A percentile compares a stretch with the other conserved stretches of the same genome.
These are phyloP conservation scores for Sternotherus odoratus DNA, from an alignment of 2,797 vertebrate genomes.

Conservation along the genomic window DNA sequence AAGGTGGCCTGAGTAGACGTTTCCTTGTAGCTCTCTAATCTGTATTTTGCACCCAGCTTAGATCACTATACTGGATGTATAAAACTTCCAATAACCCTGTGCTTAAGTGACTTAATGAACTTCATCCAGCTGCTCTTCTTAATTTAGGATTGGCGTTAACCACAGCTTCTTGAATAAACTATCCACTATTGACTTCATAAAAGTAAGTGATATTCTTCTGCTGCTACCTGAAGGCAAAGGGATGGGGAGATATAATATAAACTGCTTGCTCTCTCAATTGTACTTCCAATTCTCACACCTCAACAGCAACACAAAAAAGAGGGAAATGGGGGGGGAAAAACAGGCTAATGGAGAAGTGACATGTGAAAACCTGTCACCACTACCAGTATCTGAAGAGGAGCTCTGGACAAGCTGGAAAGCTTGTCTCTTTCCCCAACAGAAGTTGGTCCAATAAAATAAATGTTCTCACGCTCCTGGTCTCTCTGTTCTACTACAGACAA, in stretches of 20 bases:
- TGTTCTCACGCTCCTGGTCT: not conserved
- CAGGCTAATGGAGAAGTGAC: not conserved
- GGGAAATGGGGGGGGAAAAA: not conserved
- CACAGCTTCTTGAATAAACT: not conserved
- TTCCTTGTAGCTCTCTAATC: not conserved
- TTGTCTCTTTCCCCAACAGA: not conserved
- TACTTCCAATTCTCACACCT: not conserved
- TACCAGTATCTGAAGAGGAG: not conserved
- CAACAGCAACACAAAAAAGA: not conserved
- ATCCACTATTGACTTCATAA: not conserved
- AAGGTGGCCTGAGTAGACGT: not conserved
- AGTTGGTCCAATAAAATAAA: not conserved
- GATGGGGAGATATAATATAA: not conserved
- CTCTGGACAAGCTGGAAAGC: not conserved
- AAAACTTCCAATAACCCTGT: not conserved
- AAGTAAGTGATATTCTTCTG: not conserved
- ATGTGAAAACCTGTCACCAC: not conserved
- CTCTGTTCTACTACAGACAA: not conserved
- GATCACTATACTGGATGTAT: not conserved
- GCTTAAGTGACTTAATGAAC: not conserved
- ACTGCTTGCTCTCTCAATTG: not conserved
- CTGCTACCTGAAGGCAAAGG: not conserved
- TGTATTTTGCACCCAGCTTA: not conserved
- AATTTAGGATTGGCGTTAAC: not conserved
- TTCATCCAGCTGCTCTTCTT: not conserved